These are phyloP conservation scores for Thaleichthys pacificus DNA, from an alignment of 2,797 vertebrate genomes.

Conservation along the genomic window DNA sequence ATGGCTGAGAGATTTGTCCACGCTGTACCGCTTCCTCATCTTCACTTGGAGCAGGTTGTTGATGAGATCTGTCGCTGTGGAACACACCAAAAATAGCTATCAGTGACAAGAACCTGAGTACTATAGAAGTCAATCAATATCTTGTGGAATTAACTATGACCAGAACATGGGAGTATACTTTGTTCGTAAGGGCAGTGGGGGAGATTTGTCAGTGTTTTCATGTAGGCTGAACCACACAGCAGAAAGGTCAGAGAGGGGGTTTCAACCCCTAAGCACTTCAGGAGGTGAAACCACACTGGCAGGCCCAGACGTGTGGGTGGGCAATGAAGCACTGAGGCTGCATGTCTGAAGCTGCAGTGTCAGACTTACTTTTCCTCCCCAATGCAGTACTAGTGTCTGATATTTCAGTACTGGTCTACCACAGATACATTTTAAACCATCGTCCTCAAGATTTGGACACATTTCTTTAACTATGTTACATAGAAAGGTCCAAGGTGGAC, in stretches of 20 bases:
- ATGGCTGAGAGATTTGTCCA: slow-evolving; percentile 98
- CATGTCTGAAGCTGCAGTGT: slow-evolving; percentile 43
- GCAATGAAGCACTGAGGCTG: slow-evolving; percentile 15
- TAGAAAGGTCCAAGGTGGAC: neutral
- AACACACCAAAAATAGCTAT: neutral
- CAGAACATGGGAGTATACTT: slow-evolving; percentile 24
- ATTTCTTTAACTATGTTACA: neutral
- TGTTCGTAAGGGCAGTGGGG: slow-evolving; percentile 15
- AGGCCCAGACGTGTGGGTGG: slow-evolving; percentile 63
- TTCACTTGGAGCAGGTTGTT: slow-evolving; percentile 98
- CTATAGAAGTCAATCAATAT: neutral
- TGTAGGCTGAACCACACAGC: slow-evolving; percentile 17
- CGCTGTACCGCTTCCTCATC: slow-evolving; percentile 98
- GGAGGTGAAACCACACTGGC: neutral
- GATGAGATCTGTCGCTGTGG: slow-evolving; percentile 93
- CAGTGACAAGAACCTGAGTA: neutral
- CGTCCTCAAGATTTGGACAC: too few relatives aligned
- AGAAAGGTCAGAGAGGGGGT: slow-evolving; percentile 30
- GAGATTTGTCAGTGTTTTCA: slow-evolving; percentile 53
- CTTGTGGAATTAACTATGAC: too few relatives aligned
- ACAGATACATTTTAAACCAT: too few relatives aligned
- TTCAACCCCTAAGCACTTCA: too few relatives aligned
- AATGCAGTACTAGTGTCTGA: neutral
- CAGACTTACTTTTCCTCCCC: neutral
- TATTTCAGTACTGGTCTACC: too few relatives aligned